phyloP scores from a whole-genome alignment of 2,797 vertebrate species.

The Notolabrus celidotus region DNA sequence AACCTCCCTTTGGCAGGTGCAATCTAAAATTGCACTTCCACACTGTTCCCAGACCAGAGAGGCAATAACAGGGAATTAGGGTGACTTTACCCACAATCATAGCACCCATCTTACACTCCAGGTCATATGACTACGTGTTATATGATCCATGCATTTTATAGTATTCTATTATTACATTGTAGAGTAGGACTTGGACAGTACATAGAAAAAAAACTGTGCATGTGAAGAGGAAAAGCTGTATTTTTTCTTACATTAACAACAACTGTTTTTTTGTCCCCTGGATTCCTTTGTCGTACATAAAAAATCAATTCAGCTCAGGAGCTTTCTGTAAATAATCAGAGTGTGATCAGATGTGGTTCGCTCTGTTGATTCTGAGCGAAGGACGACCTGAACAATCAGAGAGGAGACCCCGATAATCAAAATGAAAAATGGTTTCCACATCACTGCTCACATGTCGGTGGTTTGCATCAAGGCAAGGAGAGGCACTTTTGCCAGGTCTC shows the following conservation, averaged over 20 bases:
- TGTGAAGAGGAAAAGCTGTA: not conserved
- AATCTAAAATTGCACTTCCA: conserved; percentile 46
- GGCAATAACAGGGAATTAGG: conserved; percentile 72
- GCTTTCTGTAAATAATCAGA: conserved; percentile 30
- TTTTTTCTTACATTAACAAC: no score
- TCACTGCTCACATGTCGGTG: conserved; percentile 20
- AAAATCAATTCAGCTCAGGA: conserved; percentile 22
- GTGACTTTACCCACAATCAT: conserved; percentile 44
- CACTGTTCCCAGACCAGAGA: conserved; percentile 43
- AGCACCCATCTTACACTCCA: conserved; percentile 39
- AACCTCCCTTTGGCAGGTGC: conserved; percentile 23
- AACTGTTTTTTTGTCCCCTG: not conserved
- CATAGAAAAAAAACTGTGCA: not conserved
- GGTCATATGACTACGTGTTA: conserved; percentile 10
- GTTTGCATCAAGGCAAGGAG: not conserved
- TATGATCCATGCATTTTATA: conserved; percentile 7
- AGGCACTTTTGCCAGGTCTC: conserved; percentile 12
- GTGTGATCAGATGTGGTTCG: not conserved
- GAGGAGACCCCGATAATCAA: conserved; percentile 21
- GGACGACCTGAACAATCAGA: conserved; percentile 9
- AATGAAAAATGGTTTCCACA: conserved; percentile 52
- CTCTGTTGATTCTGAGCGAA: conserved; percentile 17
- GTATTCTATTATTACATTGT: not conserved
- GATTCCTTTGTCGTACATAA: conserved; percentile 19
- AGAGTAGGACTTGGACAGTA: not conserved